Percentiles rank a stretch among this genome's conserved stretches.
These are phyloP conservation scores for Vireo griseus DNA, from an alignment of 2,797 vertebrate species.

Conservation along the genomic window DNA sequence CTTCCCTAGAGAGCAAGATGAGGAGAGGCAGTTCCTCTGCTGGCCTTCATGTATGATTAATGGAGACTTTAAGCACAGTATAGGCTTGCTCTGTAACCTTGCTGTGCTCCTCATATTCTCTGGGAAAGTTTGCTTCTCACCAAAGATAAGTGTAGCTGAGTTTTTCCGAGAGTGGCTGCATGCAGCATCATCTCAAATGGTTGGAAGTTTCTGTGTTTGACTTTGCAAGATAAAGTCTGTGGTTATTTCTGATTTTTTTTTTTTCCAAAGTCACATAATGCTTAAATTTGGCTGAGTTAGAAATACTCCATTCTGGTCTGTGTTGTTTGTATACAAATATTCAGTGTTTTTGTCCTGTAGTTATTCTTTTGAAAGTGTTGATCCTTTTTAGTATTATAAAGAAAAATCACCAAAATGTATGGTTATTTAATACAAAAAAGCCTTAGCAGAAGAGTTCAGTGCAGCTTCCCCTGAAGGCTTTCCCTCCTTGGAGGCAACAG, in stretches of 20 bases:
- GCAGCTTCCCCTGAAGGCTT: background rate
- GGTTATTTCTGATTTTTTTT: background rate
- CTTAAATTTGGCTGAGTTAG: background rate
- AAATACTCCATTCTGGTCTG: background rate
- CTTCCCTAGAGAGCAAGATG: background rate
- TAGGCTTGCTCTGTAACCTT: background rate
- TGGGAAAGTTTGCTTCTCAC: background rate
- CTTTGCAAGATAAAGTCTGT: background rate
- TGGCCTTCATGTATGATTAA: background rate
- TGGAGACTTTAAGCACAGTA: background rate
- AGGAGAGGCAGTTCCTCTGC: conserved; percentile 6
- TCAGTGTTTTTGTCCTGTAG: background rate
- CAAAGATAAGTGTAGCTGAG: background rate
- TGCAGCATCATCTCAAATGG: background rate
- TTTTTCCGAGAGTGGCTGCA: background rate
- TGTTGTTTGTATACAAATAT: background rate
- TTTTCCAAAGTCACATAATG: background rate
- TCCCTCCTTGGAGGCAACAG: background rate
- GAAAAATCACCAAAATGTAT: background rate
- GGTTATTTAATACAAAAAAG: background rate
- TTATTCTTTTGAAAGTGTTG: background rate
- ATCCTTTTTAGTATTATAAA: background rate
- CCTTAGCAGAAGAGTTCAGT: background rate
- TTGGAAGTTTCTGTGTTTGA: background rate
- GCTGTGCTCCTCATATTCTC: background rate